phyloP scores from a whole-genome alignment of 2,113 vertebrate genomes.

The Emydura subglobosa region DNA sequence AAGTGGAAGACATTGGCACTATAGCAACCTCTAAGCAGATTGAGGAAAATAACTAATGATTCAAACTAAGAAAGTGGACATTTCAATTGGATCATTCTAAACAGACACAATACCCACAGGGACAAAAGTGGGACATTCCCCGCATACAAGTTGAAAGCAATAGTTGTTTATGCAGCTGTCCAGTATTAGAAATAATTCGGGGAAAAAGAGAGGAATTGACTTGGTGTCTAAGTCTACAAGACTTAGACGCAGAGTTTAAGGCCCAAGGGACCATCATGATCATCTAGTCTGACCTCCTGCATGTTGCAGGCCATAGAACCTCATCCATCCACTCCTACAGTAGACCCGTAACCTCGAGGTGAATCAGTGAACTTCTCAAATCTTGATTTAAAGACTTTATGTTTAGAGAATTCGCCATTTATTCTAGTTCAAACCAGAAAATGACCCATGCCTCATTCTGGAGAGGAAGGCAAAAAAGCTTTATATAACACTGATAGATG shows the following conservation, averaged over 20 bases:
- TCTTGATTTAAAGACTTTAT: not conserved
- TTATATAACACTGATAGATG: not conserved
- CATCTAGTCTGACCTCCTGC: not conserved
- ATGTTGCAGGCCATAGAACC: not conserved
- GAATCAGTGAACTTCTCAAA: not conserved
- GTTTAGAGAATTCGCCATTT: not conserved
- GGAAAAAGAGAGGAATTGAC: not conserved
- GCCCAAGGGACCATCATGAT: not conserved
- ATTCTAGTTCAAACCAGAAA: not conserved
- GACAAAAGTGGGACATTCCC: not conserved
- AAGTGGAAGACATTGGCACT: conserved; percentile 14
- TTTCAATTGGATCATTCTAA: conserved; percentile 1
- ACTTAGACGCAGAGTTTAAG: not conserved
- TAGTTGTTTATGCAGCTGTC: not conserved
- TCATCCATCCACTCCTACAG: not conserved
- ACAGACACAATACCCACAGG: conserved; percentile 36
- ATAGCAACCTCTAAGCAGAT: fast-evolving
- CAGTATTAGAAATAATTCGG: not conserved
- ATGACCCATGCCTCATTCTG: not conserved
- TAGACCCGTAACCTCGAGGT: not conserved
- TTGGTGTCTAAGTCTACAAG: not conserved
- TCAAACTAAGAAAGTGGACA: conserved; percentile 63
- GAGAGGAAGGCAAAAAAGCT: not conserved
- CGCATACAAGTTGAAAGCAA: not conserved
- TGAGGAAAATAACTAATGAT: conserved; percentile 44